Conservation (phyloP, 2,797 vertebrate species). For the Ptychadena robeensis region DNA sequence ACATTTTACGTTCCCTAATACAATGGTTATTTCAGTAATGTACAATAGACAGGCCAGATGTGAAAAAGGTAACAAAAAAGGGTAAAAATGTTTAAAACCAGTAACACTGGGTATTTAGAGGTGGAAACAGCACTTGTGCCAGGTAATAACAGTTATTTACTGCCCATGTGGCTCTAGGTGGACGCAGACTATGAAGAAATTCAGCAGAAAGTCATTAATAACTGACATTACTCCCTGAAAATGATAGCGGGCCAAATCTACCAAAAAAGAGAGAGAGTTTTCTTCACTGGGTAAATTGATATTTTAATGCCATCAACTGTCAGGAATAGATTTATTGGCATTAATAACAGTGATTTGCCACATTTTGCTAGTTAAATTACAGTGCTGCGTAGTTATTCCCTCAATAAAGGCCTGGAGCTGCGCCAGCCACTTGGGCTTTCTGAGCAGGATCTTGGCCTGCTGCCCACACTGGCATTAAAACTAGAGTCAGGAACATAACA, state of each 20-base stretch:
- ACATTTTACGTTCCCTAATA: not conserved
- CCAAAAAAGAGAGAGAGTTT: slow-evolving; percentile 71
- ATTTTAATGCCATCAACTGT: slow-evolving; percentile 78
- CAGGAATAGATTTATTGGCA: slow-evolving; percentile 79
- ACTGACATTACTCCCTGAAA: slow-evolving; percentile 72
- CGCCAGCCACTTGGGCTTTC: slow-evolving; percentile 65
- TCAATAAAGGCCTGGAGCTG: slow-evolving; percentile 73
- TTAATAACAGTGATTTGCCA: slow-evolving; percentile 79
- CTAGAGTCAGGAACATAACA: slow-evolving; percentile 74
- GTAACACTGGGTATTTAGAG: slow-evolving; percentile 21
- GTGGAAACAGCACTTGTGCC: slow-evolving; percentile 31
- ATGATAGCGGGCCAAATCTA: slow-evolving; percentile 67
- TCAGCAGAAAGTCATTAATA: slow-evolving; percentile 70
- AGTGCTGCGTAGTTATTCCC: slow-evolving; percentile 76
- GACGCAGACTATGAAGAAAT: slow-evolving; percentile 58
- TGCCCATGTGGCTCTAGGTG: slow-evolving; percentile 34
- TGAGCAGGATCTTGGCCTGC: slow-evolving; percentile 67
- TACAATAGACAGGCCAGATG: not conserved
- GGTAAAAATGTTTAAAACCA: slow-evolving; percentile 2
- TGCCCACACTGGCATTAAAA: slow-evolving; percentile 74
- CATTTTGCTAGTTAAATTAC: slow-evolving; percentile 79
- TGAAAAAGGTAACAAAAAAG: slow-evolving; percentile 8
- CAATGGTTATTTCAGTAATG: not conserved
- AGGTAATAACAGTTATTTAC: slow-evolving; percentile 54
- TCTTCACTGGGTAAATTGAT: slow-evolving; percentile 75